Percentiles rank a stretch among this genome's conserved stretches.
These are phyloP conservation scores for Nettapus auritus DNA, from an alignment of 2,113 vertebrate genomes.

Conservation along the genomic window DNA sequence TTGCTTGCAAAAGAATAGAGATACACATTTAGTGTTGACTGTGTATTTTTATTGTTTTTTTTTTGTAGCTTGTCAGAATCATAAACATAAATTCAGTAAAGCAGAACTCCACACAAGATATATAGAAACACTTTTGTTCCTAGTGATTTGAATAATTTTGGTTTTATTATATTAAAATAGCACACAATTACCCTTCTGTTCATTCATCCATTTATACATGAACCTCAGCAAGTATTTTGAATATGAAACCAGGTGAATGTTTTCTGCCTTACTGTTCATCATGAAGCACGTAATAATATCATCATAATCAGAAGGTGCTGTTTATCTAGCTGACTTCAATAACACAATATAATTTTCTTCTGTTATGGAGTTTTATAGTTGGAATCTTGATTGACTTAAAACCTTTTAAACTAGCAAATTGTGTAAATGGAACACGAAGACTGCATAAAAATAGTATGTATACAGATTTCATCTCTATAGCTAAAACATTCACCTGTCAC, in stretches of 20 bases:
- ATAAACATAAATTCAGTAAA: constrained; percentile 29
- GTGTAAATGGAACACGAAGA: constrained; percentile 16
- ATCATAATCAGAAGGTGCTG: constrained; percentile 28
- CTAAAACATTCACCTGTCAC: constrained; percentile 37
- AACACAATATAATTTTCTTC: constrained; percentile 19
- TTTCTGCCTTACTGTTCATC: constrained; percentile 4
- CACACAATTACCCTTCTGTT: constrained; percentile 46
- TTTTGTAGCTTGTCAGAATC: constrained; percentile 46
- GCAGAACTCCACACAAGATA: neutral
- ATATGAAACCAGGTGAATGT: constrained; percentile 41
- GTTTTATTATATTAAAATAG: constrained; percentile 45
- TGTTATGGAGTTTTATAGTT: constrained; percentile 7
- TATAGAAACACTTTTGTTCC: neutral
- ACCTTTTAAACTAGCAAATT: constrained; percentile 22
- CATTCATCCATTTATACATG: constrained; percentile 52
- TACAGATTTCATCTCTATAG: constrained; percentile 14
- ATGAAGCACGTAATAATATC: constrained; percentile 22
- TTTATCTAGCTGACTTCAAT: constrained; percentile 31
- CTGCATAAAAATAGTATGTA: neutral
- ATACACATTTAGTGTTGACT: constrained; percentile 6
- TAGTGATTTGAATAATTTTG: constrained; percentile 47
- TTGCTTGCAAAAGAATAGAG: constrained; percentile 43
- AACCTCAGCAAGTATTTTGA: constrained; percentile 23
- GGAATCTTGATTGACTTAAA: constrained; percentile 35
- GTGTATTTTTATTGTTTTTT: neutral